A percentile compares a stretch with the other conserved stretches of the same genome.
Evolutionary conservation across 2,113 vertebrate species (phyloP).

Genomic region (Piaya cayana): DNA sequence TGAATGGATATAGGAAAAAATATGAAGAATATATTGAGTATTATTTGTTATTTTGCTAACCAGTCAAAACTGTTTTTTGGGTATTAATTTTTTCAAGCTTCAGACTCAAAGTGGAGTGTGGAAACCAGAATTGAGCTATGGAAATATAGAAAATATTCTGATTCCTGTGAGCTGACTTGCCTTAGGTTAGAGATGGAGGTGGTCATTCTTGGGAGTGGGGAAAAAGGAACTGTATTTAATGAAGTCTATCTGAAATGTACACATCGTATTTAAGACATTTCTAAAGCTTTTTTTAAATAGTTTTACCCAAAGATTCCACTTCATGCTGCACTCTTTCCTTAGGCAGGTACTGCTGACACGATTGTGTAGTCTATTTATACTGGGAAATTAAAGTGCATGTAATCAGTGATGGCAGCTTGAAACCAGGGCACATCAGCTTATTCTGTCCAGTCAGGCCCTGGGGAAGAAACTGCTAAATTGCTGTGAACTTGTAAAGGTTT

Average conservation of each 20-base stretch:
- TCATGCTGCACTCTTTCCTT: not conserved
- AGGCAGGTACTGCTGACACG: not conserved
- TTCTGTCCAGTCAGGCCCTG: not conserved
- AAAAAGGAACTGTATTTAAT: not conserved
- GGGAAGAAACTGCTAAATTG: constrained; percentile 4
- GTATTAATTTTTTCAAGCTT: not conserved
- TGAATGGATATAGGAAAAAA: not conserved
- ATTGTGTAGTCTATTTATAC: not conserved
- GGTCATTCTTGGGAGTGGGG: not conserved
- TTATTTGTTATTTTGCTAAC: not conserved
- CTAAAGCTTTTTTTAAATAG: not conserved
- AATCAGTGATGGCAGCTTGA: not conserved
- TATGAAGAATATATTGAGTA: not conserved
- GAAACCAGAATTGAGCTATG: not conserved
- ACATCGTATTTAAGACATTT: not conserved
- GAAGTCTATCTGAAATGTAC: not conserved
- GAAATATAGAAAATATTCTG: not conserved
- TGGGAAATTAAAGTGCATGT: not conserved
- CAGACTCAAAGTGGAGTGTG: not conserved
- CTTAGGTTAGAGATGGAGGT: not conserved
- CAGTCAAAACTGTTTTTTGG: not conserved
- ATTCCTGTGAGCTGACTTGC: not conserved
- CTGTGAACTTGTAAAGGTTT: not conserved
- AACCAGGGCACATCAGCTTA: not conserved
- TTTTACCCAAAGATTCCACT: not conserved